Evolutionary conservation across 2,888 invertebrate genomes (phyloP).

Genomic region (Rosalia funebris): DNA sequence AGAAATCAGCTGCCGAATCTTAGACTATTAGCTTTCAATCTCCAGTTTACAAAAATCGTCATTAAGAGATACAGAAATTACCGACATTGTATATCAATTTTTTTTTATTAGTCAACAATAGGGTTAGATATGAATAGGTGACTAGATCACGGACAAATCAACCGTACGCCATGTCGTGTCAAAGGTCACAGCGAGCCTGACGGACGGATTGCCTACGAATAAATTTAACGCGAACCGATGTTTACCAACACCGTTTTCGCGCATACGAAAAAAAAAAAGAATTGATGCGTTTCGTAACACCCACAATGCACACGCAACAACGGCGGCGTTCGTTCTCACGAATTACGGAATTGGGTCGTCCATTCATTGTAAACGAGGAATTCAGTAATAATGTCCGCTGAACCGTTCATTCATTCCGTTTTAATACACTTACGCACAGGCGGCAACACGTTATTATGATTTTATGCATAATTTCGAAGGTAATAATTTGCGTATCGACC

Average conservation of each 20-base stretch:
- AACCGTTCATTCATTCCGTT: slow-evolving; percentile 16
- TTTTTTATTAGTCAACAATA: no score
- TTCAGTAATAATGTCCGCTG: slow-evolving; percentile 14
- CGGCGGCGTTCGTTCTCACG: slow-evolving; percentile 29
- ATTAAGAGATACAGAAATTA: no score
- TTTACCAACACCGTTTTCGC: not conserved
- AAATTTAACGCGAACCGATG: not conserved
- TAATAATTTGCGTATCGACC: no score
- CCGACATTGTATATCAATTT: no score
- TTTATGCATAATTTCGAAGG: not conserved
- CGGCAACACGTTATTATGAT: not conserved
- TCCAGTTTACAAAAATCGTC: no score
- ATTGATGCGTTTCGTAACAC: slow-evolving; percentile 12
- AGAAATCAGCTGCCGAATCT: no score
- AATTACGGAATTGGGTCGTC: slow-evolving; percentile 43
- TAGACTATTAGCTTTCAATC: no score
- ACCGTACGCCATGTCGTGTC: no score
- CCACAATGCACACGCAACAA: slow-evolving; percentile 2
- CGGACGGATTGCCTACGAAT: no score
- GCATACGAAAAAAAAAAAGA: slow-evolving; percentile 1
- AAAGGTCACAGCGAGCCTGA: no score
- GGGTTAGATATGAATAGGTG: no score
- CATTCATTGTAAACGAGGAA: slow-evolving; percentile 39
- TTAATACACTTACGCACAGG: slow-evolving; percentile 1
- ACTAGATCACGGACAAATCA: no score